Evolutionary conservation across 2,888 invertebrate species (phyloP), one percentile per base, ranked within the genome.

Genomic region (Meteorus cinctellus): DNA sequence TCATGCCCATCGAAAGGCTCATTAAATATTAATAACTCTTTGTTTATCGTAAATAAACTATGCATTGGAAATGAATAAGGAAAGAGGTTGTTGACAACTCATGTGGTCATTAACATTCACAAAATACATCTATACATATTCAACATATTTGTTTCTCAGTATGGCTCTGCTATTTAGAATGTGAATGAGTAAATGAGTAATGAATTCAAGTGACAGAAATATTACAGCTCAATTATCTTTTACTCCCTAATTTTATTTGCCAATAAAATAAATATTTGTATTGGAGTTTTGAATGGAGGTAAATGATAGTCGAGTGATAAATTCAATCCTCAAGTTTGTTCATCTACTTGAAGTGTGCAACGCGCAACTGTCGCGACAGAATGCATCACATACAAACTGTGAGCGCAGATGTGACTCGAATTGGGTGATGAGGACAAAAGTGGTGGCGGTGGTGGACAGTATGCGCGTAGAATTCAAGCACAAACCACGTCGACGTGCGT

Each of bases 341-440:
- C 31, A 59, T 45, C 51, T 63, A 67, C 67, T 67, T 67, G 4
- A 29, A 67, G 48, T 48, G 67, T 55, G 55, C 48, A 51, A 67
- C 29, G 16, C 48, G 67, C 67, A 67, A 48, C 48, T 29, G 45
- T 27, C 29, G 27, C 48, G n/a, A 48, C 48, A 67, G 8, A 19
- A 55, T 8, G 55, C 19, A 55, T 41, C 19, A 19, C 24, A 55
- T 4, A 55, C 8, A 55, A 55, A 48, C n/a, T 48, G 16, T 48
- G 2, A 55, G 8, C 10, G 67, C 29, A 48, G 67, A 67, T 67
- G 67, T 67, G 67, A 67, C 29, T 67, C 34, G 67, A 67, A 67
- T 67, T 67, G 67, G 67, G 66, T 67, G 66, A 67, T 48, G 48
- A 67, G 67, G 29, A 34, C 45, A 67, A 31, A 48, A 27, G 48